Conservation (phyloP, 2,888 invertebrate species). For the Panopea generosa region DNA sequence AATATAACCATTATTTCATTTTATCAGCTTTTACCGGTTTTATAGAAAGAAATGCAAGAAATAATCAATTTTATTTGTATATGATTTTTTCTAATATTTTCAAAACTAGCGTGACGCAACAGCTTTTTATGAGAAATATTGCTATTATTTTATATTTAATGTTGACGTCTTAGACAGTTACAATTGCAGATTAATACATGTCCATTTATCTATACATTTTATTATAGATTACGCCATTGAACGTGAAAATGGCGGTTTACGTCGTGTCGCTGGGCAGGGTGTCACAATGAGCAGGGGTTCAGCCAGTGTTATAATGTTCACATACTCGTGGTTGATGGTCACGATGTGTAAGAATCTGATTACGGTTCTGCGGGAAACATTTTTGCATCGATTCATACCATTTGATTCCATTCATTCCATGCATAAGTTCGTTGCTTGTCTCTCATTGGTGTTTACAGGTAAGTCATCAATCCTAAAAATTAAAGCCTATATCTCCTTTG, state of each 20-base stretch:
- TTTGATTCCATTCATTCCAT: conserved; percentile 88
- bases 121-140: too few relatives aligned
- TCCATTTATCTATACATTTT: too few relatives aligned
- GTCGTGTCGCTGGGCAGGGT: conserved; percentile 88
- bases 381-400: conserved; percentile 87
- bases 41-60: too few relatives aligned
- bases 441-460: conserved; percentile 88
- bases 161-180: too few relatives aligned
- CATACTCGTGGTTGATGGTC: conserved; percentile 87
- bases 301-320: conserved; percentile 89
- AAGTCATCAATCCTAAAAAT: conserved; percentile 50
- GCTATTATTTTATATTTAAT: too few relatives aligned
- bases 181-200: too few relatives aligned
- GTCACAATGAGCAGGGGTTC: conserved; percentile 88
- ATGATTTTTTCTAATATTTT: too few relatives aligned
- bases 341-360: conserved; percentile 89
- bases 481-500: too few relatives aligned
- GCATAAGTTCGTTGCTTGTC: conserved; percentile 88
- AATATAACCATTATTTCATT: too few relatives aligned
- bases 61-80: too few relatives aligned
- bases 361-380: conserved; percentile 87
- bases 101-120: too few relatives aligned
- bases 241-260: conserved; percentile 87
- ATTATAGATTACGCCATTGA: conserved; percentile 87
- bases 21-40: too few relatives aligned